Evolutionary conservation across 2,113 vertebrate genomes (phyloP), one percentile per base, ranked within the genome.

Genomic region (Calidris pugnax): DNA sequence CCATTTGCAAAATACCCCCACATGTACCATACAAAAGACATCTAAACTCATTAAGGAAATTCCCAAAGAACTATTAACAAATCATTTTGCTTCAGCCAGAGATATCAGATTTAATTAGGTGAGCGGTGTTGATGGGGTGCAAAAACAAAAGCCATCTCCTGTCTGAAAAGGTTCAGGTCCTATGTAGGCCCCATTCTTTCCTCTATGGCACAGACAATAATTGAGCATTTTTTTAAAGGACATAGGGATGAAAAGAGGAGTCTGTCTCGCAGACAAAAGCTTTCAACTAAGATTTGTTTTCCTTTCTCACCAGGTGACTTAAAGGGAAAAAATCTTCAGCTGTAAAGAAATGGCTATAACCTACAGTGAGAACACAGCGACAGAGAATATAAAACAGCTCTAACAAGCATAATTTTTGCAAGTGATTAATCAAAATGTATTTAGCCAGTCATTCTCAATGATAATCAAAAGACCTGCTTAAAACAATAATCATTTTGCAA

Each of bases 91-190:
- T 98, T 98, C 96, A 97, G 98, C 98, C 98, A 97, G 98, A 99
- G 98, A 98, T 99, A 99, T 99, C 99, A 98, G 98, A 98, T 99
- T 99, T 99, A 99, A 99, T 99, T 99, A 99, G 99, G 98, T 98
- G 99, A 99, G 98, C 95, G 75, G 98, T 99, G 98, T 98, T 99
- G 99, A 99, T 98, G 98, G 98, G 98, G 98, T 98, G 98, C 98
- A 98, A 99, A 99, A 99, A 99, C 98, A 99, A 99, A 99, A 99
- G 98, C 97, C 98, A 98, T 97, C 98, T 98, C 97, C 97, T 98
- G 94, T 99, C 98, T 99, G 98, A 99, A 99, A 99, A 98, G 98
- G 98, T 98, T 98, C 97, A 98, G 98, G 98, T 99, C 99, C 98
- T 98, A 96, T 97, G 97, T 97, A 99, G 98, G 98, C 98, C 98